These are phyloP conservation scores for Sphenodon punctatus DNA, from an alignment of 2,797 vertebrate species.

Conservation along the genomic window DNA sequence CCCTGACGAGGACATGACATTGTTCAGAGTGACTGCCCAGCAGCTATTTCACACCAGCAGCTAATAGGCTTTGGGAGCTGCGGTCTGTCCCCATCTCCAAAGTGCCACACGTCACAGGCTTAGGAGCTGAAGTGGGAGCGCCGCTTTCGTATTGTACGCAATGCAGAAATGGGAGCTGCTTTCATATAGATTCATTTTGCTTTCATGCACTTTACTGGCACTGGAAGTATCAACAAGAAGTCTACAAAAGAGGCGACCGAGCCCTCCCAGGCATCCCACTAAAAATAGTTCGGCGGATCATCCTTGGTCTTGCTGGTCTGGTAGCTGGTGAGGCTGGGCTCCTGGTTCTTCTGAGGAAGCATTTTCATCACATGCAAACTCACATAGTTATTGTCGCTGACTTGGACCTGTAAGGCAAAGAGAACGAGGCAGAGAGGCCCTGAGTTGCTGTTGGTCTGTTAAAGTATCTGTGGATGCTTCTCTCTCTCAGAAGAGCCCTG, in stretches of 20 bases:
- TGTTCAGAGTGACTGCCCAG: no score
- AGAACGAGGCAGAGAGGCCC: fast-evolving
- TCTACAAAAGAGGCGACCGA: not conserved
- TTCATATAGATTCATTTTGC: not conserved
- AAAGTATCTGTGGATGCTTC: no score
- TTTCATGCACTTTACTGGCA: not conserved
- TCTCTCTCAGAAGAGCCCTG: no score
- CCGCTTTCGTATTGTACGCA: no score
- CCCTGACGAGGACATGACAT: no score
- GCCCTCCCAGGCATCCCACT: fast-evolving
- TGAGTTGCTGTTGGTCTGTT: no score
- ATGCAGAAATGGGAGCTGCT: not conserved
- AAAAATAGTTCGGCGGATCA: constrained; percentile 46
- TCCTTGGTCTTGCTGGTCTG: constrained; percentile 45
- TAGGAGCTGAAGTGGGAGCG: no score
- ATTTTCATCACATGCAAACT: not conserved
- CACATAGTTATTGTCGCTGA: fast-evolving
- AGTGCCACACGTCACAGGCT: no score
- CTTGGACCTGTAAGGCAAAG: constrained; percentile 43
- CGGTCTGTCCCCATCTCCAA: no score
- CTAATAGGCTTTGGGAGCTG: no score
- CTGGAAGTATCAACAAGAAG: fast-evolving
- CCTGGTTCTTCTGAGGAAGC: not conserved
- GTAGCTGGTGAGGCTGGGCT: not conserved
- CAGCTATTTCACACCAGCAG: no score